Conservation (phyloP, 1,140 invertebrate genomes). For the Drosophila lacertosa region DNA sequence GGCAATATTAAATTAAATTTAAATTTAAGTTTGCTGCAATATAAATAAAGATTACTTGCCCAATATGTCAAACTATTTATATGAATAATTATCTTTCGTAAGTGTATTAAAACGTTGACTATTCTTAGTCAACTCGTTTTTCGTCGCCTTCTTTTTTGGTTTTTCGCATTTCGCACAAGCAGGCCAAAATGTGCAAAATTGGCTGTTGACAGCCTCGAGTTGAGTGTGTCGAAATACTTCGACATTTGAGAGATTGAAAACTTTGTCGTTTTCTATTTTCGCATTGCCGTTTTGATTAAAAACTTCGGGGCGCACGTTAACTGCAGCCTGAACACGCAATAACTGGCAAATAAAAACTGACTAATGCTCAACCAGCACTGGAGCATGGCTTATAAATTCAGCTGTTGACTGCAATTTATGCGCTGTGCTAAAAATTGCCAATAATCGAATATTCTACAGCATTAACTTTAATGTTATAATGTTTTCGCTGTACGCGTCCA, state of each 20-base stretch:
- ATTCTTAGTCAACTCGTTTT: neutral
- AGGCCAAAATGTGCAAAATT: conserved; percentile 62
- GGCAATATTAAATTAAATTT: too few species aligned
- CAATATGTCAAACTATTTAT: too few species aligned
- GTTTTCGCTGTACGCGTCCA: conserved; percentile 16
- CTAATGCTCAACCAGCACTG: conserved; percentile 48
- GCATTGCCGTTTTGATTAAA: conserved; percentile 75
- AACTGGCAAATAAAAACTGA: conserved; percentile 23
- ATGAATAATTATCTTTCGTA: neutral
- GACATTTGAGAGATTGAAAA: conserved; percentile 76
- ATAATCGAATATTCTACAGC: conserved; percentile 75
- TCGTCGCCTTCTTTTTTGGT: neutral
- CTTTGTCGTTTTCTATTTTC: conserved; percentile 72
- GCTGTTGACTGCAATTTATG: conserved; percentile 50
- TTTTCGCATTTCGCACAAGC: conserved; percentile 31
- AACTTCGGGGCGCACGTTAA: conserved; percentile 57
- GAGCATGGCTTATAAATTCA: conserved; percentile 35
- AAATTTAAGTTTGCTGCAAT: too few species aligned
- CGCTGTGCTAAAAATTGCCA: conserved; percentile 54
- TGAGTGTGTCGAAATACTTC: conserved; percentile 71
- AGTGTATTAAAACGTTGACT: conserved; percentile 18
- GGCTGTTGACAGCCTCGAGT: conserved; percentile 72
- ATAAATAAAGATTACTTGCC: too few species aligned
- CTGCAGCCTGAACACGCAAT: conserved; percentile 28
- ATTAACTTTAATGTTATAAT: conserved; percentile 67